Evolutionary conservation across 2,113 vertebrate species (phyloP).

Genomic region (Crotalus tigris): DNA sequence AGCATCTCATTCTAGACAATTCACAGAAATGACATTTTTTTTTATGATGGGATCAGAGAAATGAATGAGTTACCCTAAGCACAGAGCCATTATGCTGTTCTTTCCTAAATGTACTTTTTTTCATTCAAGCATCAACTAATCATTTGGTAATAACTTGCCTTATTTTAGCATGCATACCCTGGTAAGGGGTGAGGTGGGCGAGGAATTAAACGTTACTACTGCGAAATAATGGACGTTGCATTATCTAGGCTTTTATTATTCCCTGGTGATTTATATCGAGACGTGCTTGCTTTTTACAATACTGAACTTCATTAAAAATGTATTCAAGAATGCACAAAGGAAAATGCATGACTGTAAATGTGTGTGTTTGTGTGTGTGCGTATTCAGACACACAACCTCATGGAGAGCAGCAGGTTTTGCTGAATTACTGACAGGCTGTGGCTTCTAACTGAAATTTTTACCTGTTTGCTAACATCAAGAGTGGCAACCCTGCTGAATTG

Average conservation of each 20-base stretch:
- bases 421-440: not conserved
- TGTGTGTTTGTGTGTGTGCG: not conserved
- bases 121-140: constrained; percentile 2
- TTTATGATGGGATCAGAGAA: constrained; percentile 3
- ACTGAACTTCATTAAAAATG: not conserved
- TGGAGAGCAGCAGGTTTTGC: not conserved
- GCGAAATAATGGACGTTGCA: not conserved
- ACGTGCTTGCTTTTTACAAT: not conserved
- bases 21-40: not conserved
- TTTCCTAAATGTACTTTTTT: not conserved
- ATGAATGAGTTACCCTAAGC: not conserved
- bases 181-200: not conserved
- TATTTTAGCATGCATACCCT: not conserved
- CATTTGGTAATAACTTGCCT: not conserved
- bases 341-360: not conserved
- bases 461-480: not conserved
- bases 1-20: constrained; percentile 17
- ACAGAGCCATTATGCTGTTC: constrained; percentile 6
- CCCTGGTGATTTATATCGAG: not conserved
- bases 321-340: not conserved
- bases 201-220: not conserved
- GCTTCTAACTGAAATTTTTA: not conserved
- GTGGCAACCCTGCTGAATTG: not conserved
- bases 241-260: constrained; percentile 4
- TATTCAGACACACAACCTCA: not conserved